Evolutionary conservation across 2,888 invertebrate species (phyloP), one percentile per base, ranked within the genome.

Genomic region (Andricus curvator): DNA sequence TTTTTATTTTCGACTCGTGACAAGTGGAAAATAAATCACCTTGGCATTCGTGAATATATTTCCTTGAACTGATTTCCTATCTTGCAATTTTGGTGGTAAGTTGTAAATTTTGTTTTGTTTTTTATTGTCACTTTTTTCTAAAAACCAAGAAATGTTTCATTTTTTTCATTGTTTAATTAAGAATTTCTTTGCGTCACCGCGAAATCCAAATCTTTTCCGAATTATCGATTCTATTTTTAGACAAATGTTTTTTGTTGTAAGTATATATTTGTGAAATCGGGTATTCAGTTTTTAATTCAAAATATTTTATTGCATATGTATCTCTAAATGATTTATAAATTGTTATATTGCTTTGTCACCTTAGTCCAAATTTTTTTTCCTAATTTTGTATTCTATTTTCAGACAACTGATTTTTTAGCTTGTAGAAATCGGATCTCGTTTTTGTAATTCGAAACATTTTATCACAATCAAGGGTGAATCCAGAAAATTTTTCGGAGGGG

Each of bases 11-110:
- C 44, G 51, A 48, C 56, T 60, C 62, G 67, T 8, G 6, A 17
- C 22, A 67, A 33, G 48, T 48, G 48, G 8, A 62, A 79, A 79
- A 80, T 76, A 76, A 76, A 56, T 74, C 56, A 56, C 74, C 74
- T 74, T 74, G 74, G 29, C 70, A 41, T 62, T 62, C 62, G 65
- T 65, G 29, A 56, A 74, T n/a, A 33, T 74, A 74, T 74, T 74
- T 56, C 56, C 56, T 74, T 51, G 74, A 74, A 56, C 74, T 33
- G n/a, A 56, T 74, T 74, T 56, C n/a, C 17, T 67, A 4, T 4
- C 15, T 29, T 29, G 9, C 56, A 48, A 33, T 74, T 33, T 9
- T 51, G 33, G n/a, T 33, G 33, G 33, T 56, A n/a, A 74, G 33
- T 15, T 13, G 5, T 15, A 33, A 29, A 29, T 8, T 44, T 20